Evolutionary conservation across 2,113 vertebrate genomes (phyloP).

Genomic region (Papio anubis): DNA sequence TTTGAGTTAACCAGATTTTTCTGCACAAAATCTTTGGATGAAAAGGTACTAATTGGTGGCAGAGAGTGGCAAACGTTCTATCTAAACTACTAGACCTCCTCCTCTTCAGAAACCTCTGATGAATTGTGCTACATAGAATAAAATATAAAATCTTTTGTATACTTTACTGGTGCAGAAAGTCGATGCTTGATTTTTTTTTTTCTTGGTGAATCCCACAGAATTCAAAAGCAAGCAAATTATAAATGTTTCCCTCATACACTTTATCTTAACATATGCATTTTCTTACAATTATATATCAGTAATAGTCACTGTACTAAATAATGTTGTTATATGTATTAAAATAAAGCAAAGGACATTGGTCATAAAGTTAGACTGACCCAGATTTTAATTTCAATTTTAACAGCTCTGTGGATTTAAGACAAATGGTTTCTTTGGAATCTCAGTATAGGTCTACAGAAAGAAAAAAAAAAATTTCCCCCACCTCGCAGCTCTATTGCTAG

Average conservation of each 20-base stretch:
- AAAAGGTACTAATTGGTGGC: accelerated
- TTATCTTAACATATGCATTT: neutral
- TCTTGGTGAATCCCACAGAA: neutral
- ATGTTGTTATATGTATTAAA: neutral
- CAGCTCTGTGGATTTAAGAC: neutral
- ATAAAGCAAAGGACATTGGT: neutral
- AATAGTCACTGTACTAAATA: neutral
- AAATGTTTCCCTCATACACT: neutral
- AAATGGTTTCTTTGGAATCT: neutral
- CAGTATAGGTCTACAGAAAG: neutral
- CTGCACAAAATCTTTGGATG: neutral
- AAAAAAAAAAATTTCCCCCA: neutral
- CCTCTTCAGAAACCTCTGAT: neutral
- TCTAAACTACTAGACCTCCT: neutral
- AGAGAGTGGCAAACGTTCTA: neutral
- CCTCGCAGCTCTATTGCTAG: neutral
- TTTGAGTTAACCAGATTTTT: neutral
- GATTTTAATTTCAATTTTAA: constrained; percentile 6
- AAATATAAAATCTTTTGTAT: neutral
- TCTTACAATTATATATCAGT: neutral
- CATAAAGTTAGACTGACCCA: neutral
- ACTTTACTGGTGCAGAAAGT: neutral
- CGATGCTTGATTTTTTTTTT: neutral
- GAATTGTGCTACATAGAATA: neutral
- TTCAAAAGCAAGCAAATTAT: neutral